Conservation (phyloP, 2,888 invertebrate genomes). For the Oeneis ivallda region DNA sequence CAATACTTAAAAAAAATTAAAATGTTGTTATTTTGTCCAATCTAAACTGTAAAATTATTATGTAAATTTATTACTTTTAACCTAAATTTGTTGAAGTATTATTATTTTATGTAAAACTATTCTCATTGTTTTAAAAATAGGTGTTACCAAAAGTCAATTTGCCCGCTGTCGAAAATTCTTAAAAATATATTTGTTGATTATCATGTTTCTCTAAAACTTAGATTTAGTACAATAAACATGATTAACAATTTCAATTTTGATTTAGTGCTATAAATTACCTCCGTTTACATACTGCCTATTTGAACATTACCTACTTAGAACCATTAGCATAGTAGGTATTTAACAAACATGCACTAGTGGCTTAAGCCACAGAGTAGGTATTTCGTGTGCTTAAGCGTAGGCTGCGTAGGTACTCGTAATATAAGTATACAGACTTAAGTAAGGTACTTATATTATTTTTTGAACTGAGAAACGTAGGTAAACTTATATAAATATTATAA, state of each 20-base stretch:
- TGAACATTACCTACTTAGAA: neutral
- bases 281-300: too few relatives aligned
- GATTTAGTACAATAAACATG: conserved; percentile 73
- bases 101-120: conserved; percentile 24
- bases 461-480: too few relatives aligned
- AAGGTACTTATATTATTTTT: too few relatives aligned
- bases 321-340: too few relatives aligned
- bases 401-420: too few relatives aligned
- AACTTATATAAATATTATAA: too few relatives aligned
- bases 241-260: conserved; percentile 60
- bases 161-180: conserved; percentile 49
- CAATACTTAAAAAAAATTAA: conserved; percentile 42
- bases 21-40: conserved; percentile 34
- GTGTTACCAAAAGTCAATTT: conserved; percentile 75
- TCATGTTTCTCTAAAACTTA: conserved; percentile 71
- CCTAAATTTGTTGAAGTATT: conserved; percentile 31
- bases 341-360: too few relatives aligned
- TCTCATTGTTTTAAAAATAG: conserved; percentile 35
- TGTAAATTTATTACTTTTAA: conserved; percentile 28
- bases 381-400: too few relatives aligned
- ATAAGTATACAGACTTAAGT: too few relatives aligned
- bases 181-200: conserved; percentile 57
- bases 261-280: too few relatives aligned
- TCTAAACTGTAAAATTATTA: conserved; percentile 21
- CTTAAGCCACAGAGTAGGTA: too few relatives aligned